A percentile compares a stretch with the other conserved stretches of the same genome.
Conservation (phyloP, 2,113 vertebrate genomes). For the Sapayoa aenigma region DNA sequence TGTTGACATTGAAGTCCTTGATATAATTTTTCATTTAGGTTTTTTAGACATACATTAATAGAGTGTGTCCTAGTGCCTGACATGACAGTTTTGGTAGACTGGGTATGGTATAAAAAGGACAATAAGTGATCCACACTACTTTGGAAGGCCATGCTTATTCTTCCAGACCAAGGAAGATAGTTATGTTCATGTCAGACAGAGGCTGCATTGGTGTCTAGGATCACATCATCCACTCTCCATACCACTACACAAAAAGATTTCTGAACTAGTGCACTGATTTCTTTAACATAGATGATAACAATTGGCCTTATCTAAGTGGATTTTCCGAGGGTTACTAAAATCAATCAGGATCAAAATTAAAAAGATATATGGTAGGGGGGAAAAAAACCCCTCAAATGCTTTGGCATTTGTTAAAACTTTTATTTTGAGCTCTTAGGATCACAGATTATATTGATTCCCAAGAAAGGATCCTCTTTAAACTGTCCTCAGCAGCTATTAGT, state of each 20-base stretch:
- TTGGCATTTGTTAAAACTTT: neutral
- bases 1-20: neutral
- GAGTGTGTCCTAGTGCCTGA: neutral
- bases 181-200: neutral
- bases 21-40: neutral
- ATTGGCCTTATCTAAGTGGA: accelerated
- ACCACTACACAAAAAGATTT: neutral
- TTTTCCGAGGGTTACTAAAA: neutral
- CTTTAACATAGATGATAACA: neutral
- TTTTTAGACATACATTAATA: neutral
- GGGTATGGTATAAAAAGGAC: neutral
- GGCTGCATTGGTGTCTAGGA: neutral
- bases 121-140: neutral
- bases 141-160: neutral
- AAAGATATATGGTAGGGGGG: accelerated
- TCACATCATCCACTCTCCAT: neutral
- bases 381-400: neutral
- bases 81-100: neutral
- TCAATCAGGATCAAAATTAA: neutral
- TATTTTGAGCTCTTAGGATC: neutral
- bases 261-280: neutral
- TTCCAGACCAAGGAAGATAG: neutral
- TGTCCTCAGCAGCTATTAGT: neutral
- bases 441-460: neutral
- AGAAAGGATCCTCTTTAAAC: neutral